A percentile compares a stretch with the other conserved stretches of the same genome.
Evolutionary conservation across 35 echinoderm and acorn worm genomes (phyloP).

Genomic region (Antedon bifida): DNA sequence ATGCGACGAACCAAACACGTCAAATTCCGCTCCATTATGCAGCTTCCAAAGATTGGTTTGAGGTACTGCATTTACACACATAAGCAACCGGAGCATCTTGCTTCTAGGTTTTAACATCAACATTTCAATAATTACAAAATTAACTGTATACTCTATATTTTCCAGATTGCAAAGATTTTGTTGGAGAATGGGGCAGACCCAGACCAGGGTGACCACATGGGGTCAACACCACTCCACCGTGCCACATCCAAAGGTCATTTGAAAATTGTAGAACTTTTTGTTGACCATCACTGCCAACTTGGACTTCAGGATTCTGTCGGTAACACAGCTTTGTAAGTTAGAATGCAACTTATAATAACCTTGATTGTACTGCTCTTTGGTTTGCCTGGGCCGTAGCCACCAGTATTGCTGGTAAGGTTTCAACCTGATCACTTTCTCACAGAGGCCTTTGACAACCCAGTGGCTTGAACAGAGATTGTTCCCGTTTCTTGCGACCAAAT

Average conservation of each 20-base stretch:
- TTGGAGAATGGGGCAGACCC: slow-evolving; percentile 85
- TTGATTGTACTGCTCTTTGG: too few species aligned
- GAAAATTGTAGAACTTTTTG: slow-evolving; percentile 59
- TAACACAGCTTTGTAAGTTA: slow-evolving; percentile 79
- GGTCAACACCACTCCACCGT: slow-evolving; percentile 72
- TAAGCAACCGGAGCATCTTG: too few species aligned
- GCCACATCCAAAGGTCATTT: slow-evolving; percentile 83
- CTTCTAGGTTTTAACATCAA: too few species aligned
- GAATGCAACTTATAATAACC: too few species aligned
- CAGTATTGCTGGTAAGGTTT: too few species aligned
- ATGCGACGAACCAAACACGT: slow-evolving; percentile 66
- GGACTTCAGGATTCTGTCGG: slow-evolving; percentile 49
- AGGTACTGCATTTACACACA: too few species aligned
- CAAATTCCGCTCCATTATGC: slow-evolving; percentile 88
- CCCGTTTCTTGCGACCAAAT: too few species aligned
- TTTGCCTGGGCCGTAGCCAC: too few species aligned
- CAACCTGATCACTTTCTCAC: too few species aligned
- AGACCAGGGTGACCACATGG: slow-evolving; percentile 45
- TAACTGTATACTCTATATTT: not conserved
- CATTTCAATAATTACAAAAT: too few species aligned
- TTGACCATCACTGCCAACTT: slow-evolving; percentile 62
- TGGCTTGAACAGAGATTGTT: too few species aligned
- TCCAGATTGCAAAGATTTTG: slow-evolving; percentile 58
- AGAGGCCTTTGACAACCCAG: too few species aligned
- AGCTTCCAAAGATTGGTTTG: slow-evolving; percentile 59